A percentile compares a stretch with the other conserved stretches of the same genome.
These are phyloP conservation scores for Styela clava DNA, from an alignment of 23 tunicate genomes.

Conservation along the genomic window DNA sequence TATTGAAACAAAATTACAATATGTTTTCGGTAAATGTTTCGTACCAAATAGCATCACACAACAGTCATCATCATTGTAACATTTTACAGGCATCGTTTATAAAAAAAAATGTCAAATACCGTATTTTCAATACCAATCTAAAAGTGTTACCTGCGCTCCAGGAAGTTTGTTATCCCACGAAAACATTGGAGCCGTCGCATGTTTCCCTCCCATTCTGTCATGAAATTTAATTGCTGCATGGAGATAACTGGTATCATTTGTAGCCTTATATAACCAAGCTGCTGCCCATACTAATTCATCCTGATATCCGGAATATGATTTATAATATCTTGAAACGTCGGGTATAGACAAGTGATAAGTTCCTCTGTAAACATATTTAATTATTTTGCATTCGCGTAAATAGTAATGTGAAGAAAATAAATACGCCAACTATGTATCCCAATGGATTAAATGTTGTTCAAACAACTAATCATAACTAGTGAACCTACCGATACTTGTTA, in stretches of 20 bases:
- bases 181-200: neutral
- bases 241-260: slow-evolving; percentile 53
- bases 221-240: slow-evolving; percentile 30
- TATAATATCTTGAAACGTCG: slow-evolving; percentile 68
- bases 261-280: slow-evolving; percentile 79
- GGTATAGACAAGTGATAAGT: slow-evolving; percentile 43
- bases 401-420: too few species aligned
- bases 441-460: too few species aligned
- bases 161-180: slow-evolving; percentile 23
- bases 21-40: too few species aligned
- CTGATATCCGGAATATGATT: slow-evolving; percentile 62
- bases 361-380: slow-evolving; percentile 21
- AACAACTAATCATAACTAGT: too few species aligned
- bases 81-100: neutral
- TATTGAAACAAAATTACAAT: neutral
- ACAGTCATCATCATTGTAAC: neutral
- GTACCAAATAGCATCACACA: too few species aligned
- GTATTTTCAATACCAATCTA: neutral
- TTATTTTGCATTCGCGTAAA: too few species aligned
- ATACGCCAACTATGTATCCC: too few species aligned
- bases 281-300: slow-evolving; percentile 94
- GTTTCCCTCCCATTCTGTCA: neutral
- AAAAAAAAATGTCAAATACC: neutral
- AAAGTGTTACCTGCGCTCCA: slow-evolving; percentile 25
- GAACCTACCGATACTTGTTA: slow-evolving; percentile 39